phyloP scores from a whole-genome alignment of 1,140 invertebrate species.

The Augochlora pura region DNA sequence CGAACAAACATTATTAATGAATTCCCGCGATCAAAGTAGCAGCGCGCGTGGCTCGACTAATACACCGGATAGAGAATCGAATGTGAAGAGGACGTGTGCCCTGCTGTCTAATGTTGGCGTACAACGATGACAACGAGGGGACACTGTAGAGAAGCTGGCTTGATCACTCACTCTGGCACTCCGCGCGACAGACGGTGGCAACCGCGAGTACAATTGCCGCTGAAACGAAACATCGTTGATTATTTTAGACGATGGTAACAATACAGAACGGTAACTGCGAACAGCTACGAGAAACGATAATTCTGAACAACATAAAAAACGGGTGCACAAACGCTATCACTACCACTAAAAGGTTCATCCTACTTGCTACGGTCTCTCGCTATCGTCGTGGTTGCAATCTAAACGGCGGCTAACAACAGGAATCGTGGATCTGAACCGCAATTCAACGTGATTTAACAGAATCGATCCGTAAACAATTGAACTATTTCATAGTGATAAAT shows the following conservation, averaged over 20 bases:
- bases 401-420: background rate
- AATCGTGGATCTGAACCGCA: background rate
- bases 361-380: constrained; percentile 40
- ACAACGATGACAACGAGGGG: constrained; percentile 37
- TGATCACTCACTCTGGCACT: constrained; percentile 81
- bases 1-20: background rate
- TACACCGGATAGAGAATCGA: no score
- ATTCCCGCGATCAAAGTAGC: no score
- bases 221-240: constrained; percentile 68
- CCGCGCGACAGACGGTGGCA: constrained; percentile 77
- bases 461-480: no score
- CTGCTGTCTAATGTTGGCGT: constrained; percentile 13
- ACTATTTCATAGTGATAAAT: no score
- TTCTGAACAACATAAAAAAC: constrained; percentile 21
- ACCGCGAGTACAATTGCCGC: constrained; percentile 80
- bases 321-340: constrained; percentile 40
- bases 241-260: constrained; percentile 48
- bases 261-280: background rate
- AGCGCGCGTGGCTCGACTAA: no score
- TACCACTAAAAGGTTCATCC: constrained; percentile 48
- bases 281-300: constrained; percentile 42
- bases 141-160: constrained; percentile 51
- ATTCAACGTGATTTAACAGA: no score
- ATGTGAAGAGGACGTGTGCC: constrained; percentile 8
- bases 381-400: constrained; percentile 3